Percentiles rank a stretch among this genome's conserved stretches.
Evolutionary conservation across 1,140 invertebrate genomes (phyloP).

Genomic region (Ceratina australensis): DNA sequence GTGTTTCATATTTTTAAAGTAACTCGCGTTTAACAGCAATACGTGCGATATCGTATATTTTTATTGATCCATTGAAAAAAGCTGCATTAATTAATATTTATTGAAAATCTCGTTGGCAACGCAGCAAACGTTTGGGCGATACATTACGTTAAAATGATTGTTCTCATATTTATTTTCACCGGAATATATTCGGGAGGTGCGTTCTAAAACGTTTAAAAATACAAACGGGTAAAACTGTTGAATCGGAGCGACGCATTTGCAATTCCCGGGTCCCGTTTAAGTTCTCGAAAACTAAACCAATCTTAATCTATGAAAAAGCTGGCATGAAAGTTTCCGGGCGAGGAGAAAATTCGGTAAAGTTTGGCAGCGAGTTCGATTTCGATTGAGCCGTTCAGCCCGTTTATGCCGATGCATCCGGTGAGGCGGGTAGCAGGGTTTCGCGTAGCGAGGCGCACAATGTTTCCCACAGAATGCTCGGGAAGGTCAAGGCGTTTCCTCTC

Average conservation of each 20-base stretch:
- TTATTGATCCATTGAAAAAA: not conserved
- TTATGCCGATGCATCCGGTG: not conserved
- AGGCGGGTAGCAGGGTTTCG: too few relatives aligned
- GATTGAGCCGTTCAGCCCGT: conserved; percentile 3
- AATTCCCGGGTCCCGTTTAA: too few relatives aligned
- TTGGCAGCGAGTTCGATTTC: conserved; percentile 30
- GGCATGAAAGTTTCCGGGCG: not conserved
- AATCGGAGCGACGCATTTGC: too few relatives aligned
- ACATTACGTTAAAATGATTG: too few relatives aligned
- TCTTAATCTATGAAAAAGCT: conserved; percentile 12
- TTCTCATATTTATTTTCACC: too few relatives aligned
- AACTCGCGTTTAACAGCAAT: not conserved
- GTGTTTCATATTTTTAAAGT: not conserved
- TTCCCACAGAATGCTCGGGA: conserved; percentile 54
- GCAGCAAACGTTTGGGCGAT: not conserved
- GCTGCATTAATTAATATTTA: not conserved
- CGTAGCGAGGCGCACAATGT: conserved; percentile 18
- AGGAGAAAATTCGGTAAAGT: conserved; percentile 4
- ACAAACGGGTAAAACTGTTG: too few relatives aligned
- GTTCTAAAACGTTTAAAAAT: too few relatives aligned
- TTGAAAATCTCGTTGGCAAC: not conserved
- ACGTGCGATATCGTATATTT: not conserved
- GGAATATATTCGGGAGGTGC: too few relatives aligned
- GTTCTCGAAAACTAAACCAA: not conserved
- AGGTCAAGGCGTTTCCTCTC: conserved; percentile 58